Base-by-base conservation (phyloP, 2,113 vertebrate genomes). In the Sterrhoptilus dennistouni region DNA sequence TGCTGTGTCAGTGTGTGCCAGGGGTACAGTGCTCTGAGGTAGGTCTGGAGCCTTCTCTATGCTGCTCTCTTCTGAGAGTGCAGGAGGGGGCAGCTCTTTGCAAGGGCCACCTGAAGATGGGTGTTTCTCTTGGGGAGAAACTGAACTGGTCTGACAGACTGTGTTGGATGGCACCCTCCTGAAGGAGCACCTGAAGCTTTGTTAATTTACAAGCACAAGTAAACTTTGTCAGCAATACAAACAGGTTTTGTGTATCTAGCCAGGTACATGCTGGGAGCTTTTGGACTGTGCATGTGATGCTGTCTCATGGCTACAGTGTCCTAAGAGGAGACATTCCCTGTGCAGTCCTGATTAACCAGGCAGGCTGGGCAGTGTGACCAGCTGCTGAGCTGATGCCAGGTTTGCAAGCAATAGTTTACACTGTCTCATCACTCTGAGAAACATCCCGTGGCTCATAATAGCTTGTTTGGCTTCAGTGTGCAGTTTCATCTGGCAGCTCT, bases 1-100 rank as follows among this genome's bases (percentile, higher is more conserved):
- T 99, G 99, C 94, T 99, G 99, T 3, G 99, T 99, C 96, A 99
- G 99, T 4, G 98, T 99, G 88, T 99, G 99, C 97, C 99, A 99
- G 96, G 99, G 99, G 2, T 99, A 99, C 98, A 99, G 99, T 1
- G 99, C 99, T 1, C 98, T 99, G 65, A 99, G 99, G 99, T 99
- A 96, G 96, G 99, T 97, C 38, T 47, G 6, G 15, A 78, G 35
- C 9, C 21, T 69, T 27, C 21, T 42, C 11, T 0, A 0, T 38
- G 42, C 57, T 45, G 17, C 18, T 61, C 25, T 57, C 12, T 54
- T 49, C 22, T 72, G 33, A 33, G 14, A 29, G 4, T 29, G n/a
- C 13, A 64, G 16, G 13, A 56, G 19, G 12, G n/a, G 21, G 13
- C 45, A 70, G 31, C 6, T 36, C 14, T 54, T 45, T 31, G 59